phyloP scores from a whole-genome alignment of 2,113 vertebrate genomes.

The Sterrhoptilus dennistouni region DNA sequence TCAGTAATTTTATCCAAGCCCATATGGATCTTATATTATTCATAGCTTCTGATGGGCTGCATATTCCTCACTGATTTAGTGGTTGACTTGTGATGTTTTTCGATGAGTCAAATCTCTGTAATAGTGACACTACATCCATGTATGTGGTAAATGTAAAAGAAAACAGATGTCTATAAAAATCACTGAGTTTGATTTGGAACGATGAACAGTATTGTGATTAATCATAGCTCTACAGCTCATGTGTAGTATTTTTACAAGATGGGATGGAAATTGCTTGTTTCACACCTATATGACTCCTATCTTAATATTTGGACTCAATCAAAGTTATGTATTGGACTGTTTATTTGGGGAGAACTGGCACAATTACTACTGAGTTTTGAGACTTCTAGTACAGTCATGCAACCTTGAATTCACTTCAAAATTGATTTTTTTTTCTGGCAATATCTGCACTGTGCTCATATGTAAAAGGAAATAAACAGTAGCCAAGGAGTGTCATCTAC shows the following conservation, averaged over 20 bases:
- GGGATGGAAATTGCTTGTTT: not conserved
- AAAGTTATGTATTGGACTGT: not conserved
- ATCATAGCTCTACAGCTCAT: not conserved
- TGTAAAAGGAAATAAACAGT: not conserved
- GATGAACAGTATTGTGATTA: constrained; percentile 20
- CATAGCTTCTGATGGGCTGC: not conserved
- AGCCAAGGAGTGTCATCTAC: not conserved
- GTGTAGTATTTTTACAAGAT: not conserved
- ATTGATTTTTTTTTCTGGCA: not conserved
- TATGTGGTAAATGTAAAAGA: constrained; percentile 54
- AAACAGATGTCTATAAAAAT: constrained; percentile 62
- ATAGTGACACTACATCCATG: constrained; percentile 41
- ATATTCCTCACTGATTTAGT: constrained; percentile 41
- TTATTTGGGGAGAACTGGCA: not conserved
- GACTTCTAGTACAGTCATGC: not conserved
- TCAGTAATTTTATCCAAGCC: not conserved
- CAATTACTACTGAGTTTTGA: not conserved
- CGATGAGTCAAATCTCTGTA: constrained; percentile 48
- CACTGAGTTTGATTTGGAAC: not conserved
- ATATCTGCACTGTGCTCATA: not conserved
- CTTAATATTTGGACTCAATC: not conserved
- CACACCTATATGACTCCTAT: not conserved
- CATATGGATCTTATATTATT: not conserved
- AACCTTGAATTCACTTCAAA: not conserved
- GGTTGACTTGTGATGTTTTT: constrained; percentile 42